Conservation (phyloP, 2,113 vertebrate genomes). For the Oryzias javanicus region DNA sequence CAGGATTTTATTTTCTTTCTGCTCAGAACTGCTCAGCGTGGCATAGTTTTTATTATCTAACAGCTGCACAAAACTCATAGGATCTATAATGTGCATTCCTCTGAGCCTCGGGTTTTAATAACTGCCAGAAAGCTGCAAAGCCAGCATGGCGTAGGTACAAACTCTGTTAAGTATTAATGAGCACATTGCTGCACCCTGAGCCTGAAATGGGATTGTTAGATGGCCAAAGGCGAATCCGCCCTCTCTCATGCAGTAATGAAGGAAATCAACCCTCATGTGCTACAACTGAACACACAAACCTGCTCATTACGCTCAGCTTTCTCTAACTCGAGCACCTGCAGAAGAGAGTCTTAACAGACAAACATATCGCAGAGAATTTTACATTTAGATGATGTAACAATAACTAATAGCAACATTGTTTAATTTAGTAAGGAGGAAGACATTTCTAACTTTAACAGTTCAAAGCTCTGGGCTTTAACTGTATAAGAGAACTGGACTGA, state of each 20-base stretch:
- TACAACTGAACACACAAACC: slow-evolving; percentile 27
- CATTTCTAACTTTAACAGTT: no score
- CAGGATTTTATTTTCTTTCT: slow-evolving; percentile 19
- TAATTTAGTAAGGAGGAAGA: no score
- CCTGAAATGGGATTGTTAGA: slow-evolving; percentile 44
- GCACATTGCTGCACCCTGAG: slow-evolving; percentile 38
- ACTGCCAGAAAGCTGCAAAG: slow-evolving; percentile 32
- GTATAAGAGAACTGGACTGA: no score
- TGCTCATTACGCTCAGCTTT: background rate
- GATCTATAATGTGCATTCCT: slow-evolving; percentile 19
- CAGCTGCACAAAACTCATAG: slow-evolving; percentile 27
- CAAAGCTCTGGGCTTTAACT: no score
- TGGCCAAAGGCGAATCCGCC: slow-evolving; percentile 33
- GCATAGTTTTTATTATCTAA: slow-evolving; percentile 12
- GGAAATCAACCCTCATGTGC: slow-evolving; percentile 38
- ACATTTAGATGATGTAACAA: no score
- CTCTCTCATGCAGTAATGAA: slow-evolving; percentile 34
- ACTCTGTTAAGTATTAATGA: slow-evolving; percentile 57
- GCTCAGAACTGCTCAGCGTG: slow-evolving; percentile 5
- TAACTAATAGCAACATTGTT: no score
- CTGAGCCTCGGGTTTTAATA: slow-evolving; percentile 36
- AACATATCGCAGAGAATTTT: no score
- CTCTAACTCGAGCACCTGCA: no score
- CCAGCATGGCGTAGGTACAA: slow-evolving; percentile 21
- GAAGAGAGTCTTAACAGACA: no score